Percentiles rank a stretch among this genome's conserved stretches.
phyloP scores from a whole-genome alignment of 1,140 invertebrate genomes.

The Drosophila lini region DNA sequence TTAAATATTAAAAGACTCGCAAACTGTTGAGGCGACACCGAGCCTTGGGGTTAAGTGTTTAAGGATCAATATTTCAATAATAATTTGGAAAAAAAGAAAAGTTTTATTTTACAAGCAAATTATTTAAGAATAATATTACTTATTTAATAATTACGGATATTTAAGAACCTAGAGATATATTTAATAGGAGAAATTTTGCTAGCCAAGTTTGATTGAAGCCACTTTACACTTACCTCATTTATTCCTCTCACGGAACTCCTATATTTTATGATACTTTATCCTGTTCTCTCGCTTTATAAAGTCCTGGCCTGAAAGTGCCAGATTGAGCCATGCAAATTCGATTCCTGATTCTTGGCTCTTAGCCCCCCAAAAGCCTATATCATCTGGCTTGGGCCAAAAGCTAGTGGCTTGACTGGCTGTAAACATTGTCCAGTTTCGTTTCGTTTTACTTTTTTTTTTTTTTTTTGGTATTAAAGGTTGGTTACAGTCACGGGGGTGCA shows the following conservation, averaged over 20 bases:
- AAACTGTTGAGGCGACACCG: slow-evolving; percentile 9
- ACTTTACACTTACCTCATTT: not conserved
- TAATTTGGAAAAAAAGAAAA: not conserved
- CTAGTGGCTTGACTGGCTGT: slow-evolving; percentile 15
- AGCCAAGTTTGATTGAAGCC: too few relatives aligned
- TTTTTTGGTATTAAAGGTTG: slow-evolving; percentile 20
- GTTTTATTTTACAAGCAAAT: not conserved
- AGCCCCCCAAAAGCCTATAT: slow-evolving; percentile 4
- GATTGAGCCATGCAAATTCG: not conserved
- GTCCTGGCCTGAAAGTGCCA: not conserved
- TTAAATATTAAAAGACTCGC: slow-evolving; percentile 35
- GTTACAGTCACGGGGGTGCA: slow-evolving; percentile 13
- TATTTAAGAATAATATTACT: too few relatives aligned
- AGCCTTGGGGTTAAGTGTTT: not conserved
- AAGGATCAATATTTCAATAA: not conserved
- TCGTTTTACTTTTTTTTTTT: not conserved
- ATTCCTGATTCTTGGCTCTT: not conserved
- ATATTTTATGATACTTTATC: not conserved
- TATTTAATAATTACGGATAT: too few relatives aligned
- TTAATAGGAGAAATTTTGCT: too few relatives aligned
- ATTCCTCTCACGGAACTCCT: not conserved
- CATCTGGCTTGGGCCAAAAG: slow-evolving; percentile 13
- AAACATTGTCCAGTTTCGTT: slow-evolving; percentile 15
- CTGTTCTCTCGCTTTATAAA: not conserved
- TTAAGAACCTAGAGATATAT: too few relatives aligned